Conservation (phyloP, 2,888 invertebrate genomes). For the Eupithecia exiguata region DNA sequence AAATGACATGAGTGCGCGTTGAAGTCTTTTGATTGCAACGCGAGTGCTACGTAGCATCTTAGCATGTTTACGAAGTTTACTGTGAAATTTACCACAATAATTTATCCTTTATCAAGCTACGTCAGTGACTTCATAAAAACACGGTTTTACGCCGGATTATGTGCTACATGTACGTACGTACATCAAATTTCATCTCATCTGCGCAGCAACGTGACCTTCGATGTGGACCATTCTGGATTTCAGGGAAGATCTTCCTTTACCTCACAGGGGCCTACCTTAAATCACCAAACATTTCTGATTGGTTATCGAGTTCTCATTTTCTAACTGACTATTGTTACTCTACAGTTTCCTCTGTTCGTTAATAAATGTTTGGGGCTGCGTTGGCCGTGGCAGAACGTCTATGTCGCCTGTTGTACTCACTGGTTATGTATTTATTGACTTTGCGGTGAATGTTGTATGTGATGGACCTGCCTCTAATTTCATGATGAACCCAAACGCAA, state of each 20-base stretch:
- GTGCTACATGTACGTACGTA: no score
- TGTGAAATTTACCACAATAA: background rate
- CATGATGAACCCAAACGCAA: constrained; percentile 18
- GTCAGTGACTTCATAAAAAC: background rate
- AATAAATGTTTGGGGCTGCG: constrained; percentile 80
- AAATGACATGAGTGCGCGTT: background rate
- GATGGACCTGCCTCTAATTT: constrained; percentile 46
- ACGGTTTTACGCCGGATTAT: background rate
- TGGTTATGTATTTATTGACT: constrained; percentile 61
- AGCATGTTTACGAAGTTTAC: background rate
- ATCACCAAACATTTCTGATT: background rate
- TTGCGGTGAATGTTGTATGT: constrained; percentile 47
- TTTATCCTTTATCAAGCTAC: background rate
- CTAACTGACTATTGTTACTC: constrained; percentile 45
- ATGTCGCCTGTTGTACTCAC: constrained; percentile 72
- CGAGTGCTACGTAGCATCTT: background rate
- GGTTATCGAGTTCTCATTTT: background rate
- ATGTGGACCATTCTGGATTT: background rate
- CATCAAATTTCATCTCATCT: no score
- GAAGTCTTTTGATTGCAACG: background rate
- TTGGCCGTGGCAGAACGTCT: constrained; percentile 80
- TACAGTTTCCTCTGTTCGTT: constrained; percentile 56
- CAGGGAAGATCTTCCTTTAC: background rate
- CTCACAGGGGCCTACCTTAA: no score
- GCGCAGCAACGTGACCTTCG: background rate